Conservation (phyloP, 2,888 invertebrate species). For the Caenorhabditis sinica region DNA sequence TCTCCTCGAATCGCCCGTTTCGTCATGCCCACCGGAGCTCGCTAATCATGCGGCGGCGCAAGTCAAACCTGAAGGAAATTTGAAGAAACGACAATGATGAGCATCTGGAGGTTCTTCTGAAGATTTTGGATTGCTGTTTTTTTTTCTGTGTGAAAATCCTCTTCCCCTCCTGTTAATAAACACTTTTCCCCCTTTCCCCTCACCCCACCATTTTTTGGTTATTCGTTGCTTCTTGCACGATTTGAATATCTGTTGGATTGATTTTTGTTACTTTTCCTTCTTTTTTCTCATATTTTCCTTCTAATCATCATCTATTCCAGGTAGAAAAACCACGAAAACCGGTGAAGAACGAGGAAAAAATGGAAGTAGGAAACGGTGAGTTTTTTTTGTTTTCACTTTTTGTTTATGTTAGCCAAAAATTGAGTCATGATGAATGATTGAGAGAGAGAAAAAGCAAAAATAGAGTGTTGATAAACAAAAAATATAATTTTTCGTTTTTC, state of each 20-base stretch:
- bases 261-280: neutral
- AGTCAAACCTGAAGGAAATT: slow-evolving; percentile 95
- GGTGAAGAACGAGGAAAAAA: neutral
- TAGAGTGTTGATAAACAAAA: too few species aligned
- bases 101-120: slow-evolving; percentile 73
- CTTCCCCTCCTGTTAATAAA: neutral
- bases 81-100: slow-evolving; percentile 88
- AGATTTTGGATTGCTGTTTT: neutral
- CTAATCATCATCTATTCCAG: neutral
- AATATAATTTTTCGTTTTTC: neutral
- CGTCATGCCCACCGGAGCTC: slow-evolving; percentile 87
- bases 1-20: slow-evolving; percentile 79
- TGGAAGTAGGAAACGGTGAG: neutral
- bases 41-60: slow-evolving; percentile 99
- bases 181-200: neutral
- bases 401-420: too few species aligned
- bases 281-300: neutral
- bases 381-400: neutral
- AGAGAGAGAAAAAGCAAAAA: too few species aligned
- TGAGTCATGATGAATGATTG: too few species aligned
- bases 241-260: neutral
- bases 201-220: neutral
- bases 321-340: neutral
- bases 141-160: too few species aligned
- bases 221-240: neutral